phyloP scores from a whole-genome alignment of 2,888 invertebrate genomes.

The Tipula confusa region DNA sequence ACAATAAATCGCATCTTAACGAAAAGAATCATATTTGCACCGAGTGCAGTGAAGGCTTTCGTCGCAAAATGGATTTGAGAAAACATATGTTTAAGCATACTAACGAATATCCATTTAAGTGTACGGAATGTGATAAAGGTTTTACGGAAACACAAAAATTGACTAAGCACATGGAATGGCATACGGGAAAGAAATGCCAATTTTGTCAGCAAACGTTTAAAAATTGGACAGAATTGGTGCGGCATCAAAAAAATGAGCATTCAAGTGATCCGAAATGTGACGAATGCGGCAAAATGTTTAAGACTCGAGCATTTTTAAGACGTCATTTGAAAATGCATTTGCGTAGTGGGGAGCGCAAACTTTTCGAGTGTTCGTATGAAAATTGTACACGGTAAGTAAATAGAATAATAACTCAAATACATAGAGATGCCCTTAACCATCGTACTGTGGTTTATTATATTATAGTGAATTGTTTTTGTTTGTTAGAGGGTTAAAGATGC shows the following conservation, averaged over 20 bases:
- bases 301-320: constrained; percentile 36
- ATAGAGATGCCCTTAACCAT: too few species aligned
- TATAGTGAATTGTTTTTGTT: too few species aligned
- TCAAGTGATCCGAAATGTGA: constrained; percentile 39
- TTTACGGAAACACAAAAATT: constrained; percentile 47
- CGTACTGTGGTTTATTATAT: too few species aligned
- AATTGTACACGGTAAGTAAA: constrained; percentile 41
- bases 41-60: constrained; percentile 53
- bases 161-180: background rate
- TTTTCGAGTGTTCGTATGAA: constrained; percentile 44
- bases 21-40: constrained; percentile 52
- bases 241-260: constrained; percentile 45
- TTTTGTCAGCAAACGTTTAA: constrained; percentile 45
- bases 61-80: constrained; percentile 55
- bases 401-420: too few species aligned
- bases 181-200: background rate
- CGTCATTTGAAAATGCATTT: constrained; percentile 41
- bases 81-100: constrained; percentile 57
- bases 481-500: too few species aligned
- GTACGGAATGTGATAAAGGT: constrained; percentile 50
- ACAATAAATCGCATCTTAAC: constrained; percentile 49
- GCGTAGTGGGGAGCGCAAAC: constrained; percentile 35
- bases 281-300: constrained; percentile 41
- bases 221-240: constrained; percentile 52
- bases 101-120: constrained; percentile 45